These are phyloP conservation scores for Mythimna loreyi DNA, from an alignment of 2,888 invertebrate species.

Conservation along the genomic window DNA sequence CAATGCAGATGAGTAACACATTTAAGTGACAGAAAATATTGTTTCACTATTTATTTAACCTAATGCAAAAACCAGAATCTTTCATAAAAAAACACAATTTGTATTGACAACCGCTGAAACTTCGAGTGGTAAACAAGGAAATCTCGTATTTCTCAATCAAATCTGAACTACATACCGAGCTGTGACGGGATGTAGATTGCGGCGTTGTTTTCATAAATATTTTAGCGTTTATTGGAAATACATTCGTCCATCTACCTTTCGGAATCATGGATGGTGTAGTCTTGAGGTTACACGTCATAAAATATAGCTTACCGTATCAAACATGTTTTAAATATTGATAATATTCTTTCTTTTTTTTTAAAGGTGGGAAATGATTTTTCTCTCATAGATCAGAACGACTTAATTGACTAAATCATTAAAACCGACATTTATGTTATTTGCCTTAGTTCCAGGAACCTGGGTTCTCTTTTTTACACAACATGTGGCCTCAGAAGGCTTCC, in stretches of 20 bases:
- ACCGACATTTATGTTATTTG: too few relatives aligned
- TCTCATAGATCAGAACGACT: too few relatives aligned
- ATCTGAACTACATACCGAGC: slow-evolving; percentile 5
- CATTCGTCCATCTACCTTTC: slow-evolving; percentile 10
- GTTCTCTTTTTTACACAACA: too few relatives aligned
- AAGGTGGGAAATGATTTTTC: too few relatives aligned
- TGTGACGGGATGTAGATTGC: slow-evolving; percentile 33
- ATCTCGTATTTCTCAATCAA: slow-evolving; percentile 28
- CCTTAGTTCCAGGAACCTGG: too few relatives aligned
- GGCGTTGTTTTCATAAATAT: slow-evolving; percentile 45
- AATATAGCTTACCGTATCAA: neutral
- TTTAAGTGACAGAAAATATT: too few relatives aligned
- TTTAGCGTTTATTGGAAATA: slow-evolving; percentile 29
- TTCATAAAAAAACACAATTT: slow-evolving; percentile 17
- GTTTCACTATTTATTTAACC: neutral
- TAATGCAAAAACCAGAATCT: neutral
- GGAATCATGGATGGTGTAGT: slow-evolving; percentile 18
- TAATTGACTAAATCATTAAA: too few relatives aligned
- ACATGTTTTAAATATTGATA: too few relatives aligned
- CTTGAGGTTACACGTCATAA: neutral
- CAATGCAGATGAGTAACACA: too few relatives aligned
- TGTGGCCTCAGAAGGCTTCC: too few relatives aligned
- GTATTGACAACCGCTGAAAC: slow-evolving; percentile 12
- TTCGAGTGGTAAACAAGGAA: slow-evolving; percentile 25
- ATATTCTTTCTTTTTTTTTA: too few relatives aligned